Base-by-base conservation (phyloP, 2,797 vertebrate species). In the Macropus fuliginosus region DNA sequence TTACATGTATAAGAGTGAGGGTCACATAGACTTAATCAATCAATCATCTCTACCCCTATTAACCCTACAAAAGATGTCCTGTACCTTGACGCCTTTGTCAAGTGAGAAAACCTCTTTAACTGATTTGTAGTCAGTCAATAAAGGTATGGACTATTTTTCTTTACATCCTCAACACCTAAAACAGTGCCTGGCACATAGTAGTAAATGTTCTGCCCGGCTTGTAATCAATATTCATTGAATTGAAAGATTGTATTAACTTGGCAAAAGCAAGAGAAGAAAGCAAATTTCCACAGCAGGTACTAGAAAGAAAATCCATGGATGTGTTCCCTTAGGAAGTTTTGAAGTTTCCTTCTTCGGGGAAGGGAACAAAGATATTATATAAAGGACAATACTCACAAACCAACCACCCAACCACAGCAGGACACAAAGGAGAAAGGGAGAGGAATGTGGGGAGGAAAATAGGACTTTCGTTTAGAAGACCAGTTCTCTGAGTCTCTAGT, bases 291-390 rank as follows among this genome's bases (percentile, higher is more conserved):
- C 16, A 4, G 46, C 59, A 74, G 27, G 29, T 56, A 31, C 28
- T 93, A n/a, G 93, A 62, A 94, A 94, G 55, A 96, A 93, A 90
- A 90, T 3, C 16, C 24, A 59, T 90, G 57, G 66, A 91, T 89
- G n/a, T 62, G 56, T 40, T 93, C 66, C 40, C 3, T 92, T 90
- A 50, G 50, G 87, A 90, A 29, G 34, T 52, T 28, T 21, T 56
- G 10, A 16, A 62, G 54, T 89, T 81, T 81, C 40, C 18, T 92
- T 96, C 46, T 92, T 1, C n/a, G 28, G 24, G 87, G 55, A 90
- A 46, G 31, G 40, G 66, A 91, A 59, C 81, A 91, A 90, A 91
- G 21, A 66, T 1, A 62, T 87, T 59, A 29, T 92, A 28, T 0
- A 91, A 81, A 46, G 66, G 40, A 46, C 8, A 81, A 81, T 46